Conservation (phyloP, 2,113 vertebrate species). For the Pardalotus punctatus region DNA sequence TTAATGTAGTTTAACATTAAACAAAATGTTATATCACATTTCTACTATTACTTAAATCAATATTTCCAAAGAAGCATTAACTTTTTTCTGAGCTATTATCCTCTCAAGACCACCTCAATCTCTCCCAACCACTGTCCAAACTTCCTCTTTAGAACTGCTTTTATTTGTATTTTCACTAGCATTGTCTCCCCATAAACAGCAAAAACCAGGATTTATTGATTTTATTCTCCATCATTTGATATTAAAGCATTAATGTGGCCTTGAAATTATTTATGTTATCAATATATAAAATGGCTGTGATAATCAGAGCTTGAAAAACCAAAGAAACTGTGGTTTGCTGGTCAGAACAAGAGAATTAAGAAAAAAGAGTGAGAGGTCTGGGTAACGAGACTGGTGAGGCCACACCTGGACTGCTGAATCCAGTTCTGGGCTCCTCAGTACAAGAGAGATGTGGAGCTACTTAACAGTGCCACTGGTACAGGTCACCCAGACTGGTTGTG, state of each 20-base stretch:
- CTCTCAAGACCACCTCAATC: neutral
- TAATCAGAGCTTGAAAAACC: neutral
- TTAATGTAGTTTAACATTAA: neutral
- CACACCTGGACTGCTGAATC: neutral
- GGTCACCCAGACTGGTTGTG: neutral
- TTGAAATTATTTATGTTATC: neutral
- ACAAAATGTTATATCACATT: neutral
- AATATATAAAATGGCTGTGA: neutral
- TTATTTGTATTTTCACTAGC: neutral
- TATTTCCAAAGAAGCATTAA: neutral
- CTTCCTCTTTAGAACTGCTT: neutral
- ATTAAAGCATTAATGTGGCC: neutral
- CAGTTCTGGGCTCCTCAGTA: neutral
- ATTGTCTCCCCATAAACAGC: neutral
- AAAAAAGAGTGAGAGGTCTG: neutral
- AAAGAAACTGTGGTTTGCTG: neutral
- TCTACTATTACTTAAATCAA: neutral
- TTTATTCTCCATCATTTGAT: neutral
- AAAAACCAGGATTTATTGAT: accelerated
- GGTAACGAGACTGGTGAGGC: neutral
- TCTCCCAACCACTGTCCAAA: neutral
- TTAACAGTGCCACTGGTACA: neutral
- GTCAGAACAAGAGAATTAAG: neutral
- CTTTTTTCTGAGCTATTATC: neutral
- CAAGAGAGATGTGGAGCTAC: neutral